These are phyloP conservation scores for Ctena decussata DNA, from an alignment of 2,888 invertebrate genomes.

Conservation along the genomic window DNA sequence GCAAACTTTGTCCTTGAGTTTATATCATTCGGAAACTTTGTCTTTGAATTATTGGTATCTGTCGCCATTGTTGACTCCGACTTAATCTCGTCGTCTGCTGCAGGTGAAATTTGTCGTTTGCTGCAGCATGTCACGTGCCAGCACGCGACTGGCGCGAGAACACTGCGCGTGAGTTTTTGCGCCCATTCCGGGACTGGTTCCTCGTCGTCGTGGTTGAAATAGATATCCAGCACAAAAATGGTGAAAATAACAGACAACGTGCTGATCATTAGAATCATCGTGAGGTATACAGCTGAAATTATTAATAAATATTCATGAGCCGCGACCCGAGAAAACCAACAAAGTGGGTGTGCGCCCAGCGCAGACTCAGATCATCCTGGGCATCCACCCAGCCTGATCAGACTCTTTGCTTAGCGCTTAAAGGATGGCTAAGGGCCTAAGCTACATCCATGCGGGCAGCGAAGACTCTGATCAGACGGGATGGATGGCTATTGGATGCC, in stretches of 20 bases:
- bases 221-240: slow-evolving; percentile 8
- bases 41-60: background rate
- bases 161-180: background rate
- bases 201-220: slow-evolving; percentile 11
- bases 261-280: slow-evolving; percentile 6
- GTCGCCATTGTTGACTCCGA: background rate
- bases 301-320: background rate
- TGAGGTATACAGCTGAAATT: slow-evolving; percentile 22
- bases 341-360: background rate
- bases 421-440: no score
- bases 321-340: background rate
- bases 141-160: background rate
- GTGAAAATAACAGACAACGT: slow-evolving; percentile 18
- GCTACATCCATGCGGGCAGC: no score
- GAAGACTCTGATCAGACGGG: no score
- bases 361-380: no score
- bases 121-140: background rate
- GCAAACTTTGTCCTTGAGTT: no score
- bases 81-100: background rate
- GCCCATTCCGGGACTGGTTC: slow-evolving; percentile 21
- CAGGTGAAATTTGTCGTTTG: background rate
- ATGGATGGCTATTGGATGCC: no score
- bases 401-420: background rate
- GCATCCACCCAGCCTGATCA: background rate
- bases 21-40: no score